Conservation (phyloP, 2,888 invertebrate species). For the Caenorhabditis wallacei region DNA sequence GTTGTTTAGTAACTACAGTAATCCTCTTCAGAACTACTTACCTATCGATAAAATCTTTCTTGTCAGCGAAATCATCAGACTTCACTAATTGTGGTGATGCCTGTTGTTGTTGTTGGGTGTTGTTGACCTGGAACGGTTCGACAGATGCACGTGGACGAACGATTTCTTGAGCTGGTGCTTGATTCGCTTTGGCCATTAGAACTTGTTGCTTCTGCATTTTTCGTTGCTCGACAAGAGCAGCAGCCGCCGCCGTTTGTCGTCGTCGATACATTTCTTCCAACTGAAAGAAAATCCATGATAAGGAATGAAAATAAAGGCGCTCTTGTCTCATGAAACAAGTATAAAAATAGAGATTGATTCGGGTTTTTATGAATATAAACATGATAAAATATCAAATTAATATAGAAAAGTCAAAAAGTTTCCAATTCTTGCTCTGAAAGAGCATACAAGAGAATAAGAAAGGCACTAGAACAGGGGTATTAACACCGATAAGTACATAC, state of each 20-base stretch:
- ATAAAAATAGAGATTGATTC: neutral
- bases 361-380: conserved; percentile 23
- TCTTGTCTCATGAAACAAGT: neutral
- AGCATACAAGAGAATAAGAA: conserved; percentile 29
- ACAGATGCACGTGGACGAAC: conserved; percentile 81
- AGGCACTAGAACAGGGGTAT: conserved; percentile 46
- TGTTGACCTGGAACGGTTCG: conserved; percentile 80
- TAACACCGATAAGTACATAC: conserved; percentile 52
- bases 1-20: conserved; percentile 11
- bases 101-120: conserved; percentile 36
- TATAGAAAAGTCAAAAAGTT: conserved; percentile 10
- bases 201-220: conserved; percentile 72
- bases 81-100: conserved; percentile 37
- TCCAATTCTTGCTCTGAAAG: conserved; percentile 13
- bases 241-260: conserved; percentile 86
- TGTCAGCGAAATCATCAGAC: conserved; percentile 29
- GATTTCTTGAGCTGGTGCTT: conserved; percentile 49
- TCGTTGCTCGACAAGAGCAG: conserved; percentile 87
- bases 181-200: conserved; percentile 8
- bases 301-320: no score
- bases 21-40: conserved; percentile 4
- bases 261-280: conserved; percentile 91
- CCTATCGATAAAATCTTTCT: conserved; percentile 26
- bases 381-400: conserved; percentile 8
- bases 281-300: conserved; percentile 87